These are phyloP conservation scores for Idaea dimidiata DNA, from an alignment of 2,888 invertebrate genomes.

Conservation along the genomic window DNA sequence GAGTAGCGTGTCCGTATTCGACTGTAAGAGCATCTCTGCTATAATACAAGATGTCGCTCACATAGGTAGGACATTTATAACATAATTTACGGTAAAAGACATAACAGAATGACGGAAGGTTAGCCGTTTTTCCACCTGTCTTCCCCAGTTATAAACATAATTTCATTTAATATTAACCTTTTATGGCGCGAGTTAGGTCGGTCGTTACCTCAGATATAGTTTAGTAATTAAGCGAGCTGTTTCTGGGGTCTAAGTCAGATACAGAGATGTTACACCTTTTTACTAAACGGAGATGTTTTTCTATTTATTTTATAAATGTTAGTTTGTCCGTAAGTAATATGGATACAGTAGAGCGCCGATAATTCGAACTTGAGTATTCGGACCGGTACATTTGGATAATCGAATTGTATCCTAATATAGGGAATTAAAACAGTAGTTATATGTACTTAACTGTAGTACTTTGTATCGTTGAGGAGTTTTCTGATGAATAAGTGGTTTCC, in stretches of 20 bases:
- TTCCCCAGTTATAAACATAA: neutral
- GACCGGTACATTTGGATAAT: too few relatives aligned
- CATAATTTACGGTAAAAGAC: neutral
- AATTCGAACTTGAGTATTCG: too few relatives aligned
- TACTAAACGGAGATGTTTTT: too few relatives aligned
- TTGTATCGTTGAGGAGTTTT: too few relatives aligned
- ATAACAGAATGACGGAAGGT: neutral
- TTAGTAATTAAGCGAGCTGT: neutral
- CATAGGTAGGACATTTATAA: neutral
- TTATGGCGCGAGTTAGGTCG: neutral
- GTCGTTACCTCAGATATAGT: neutral
- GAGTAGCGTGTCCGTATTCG: too few relatives aligned
- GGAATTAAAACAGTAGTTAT: too few relatives aligned
- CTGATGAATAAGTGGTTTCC: too few relatives aligned
- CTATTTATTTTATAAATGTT: too few relatives aligned
- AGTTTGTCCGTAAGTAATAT: too few relatives aligned
- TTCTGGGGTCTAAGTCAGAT: conserved; percentile 1
- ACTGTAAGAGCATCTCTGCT: neutral
- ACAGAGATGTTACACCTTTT: neutral
- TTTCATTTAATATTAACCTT: neutral
- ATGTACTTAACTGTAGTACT: too few relatives aligned
- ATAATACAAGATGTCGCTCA: neutral
- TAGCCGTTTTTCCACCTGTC: neutral
- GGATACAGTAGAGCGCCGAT: too few relatives aligned
- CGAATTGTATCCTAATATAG: too few relatives aligned